A percentile compares a stretch with the other conserved stretches of the same genome.
phyloP scores from a whole-genome alignment of 2,797 vertebrate genomes.

The Chromis chromis region DNA sequence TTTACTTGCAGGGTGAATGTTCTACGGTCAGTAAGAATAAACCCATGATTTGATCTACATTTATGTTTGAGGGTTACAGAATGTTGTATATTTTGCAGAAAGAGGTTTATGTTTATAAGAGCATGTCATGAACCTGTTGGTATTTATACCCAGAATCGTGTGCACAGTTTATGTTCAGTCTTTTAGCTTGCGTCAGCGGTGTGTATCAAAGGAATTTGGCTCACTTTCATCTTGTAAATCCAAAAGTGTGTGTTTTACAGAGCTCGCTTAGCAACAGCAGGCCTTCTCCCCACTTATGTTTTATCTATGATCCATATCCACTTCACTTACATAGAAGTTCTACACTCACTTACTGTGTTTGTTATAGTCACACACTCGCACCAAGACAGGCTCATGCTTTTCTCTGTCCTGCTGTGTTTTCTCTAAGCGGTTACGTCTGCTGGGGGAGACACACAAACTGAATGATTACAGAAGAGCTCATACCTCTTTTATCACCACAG shows the following conservation, averaged over 20 bases:
- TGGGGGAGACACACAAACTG: conserved; percentile 1
- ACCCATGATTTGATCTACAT: not conserved
- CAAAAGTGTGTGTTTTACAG: conserved; percentile 48
- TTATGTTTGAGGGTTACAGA: not conserved
- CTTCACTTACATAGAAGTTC: conserved; percentile 22
- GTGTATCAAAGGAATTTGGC: conserved; percentile 69
- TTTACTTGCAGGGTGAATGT: not conserved
- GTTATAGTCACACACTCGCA: conserved; percentile 31
- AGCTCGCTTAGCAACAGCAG: conserved; percentile 53
- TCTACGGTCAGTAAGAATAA: not conserved
- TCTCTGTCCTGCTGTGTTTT: conserved; percentile 25
- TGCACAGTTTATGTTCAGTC: conserved; percentile 39
- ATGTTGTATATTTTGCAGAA: not conserved
- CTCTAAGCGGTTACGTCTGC: not conserved
- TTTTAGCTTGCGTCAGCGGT: conserved; percentile 24
- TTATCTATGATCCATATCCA: conserved; percentile 35
- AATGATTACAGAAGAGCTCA: conserved; percentile 34
- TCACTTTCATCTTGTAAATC: conserved; percentile 58
- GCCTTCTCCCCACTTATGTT: conserved; percentile 24
- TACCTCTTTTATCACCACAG: conserved; percentile 44
- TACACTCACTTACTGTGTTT: conserved; percentile 18
- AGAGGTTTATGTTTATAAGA: conserved; percentile 12
- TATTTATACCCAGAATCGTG: conserved; percentile 43
- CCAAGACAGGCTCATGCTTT: conserved; percentile 7
- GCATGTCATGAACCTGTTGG: conserved; percentile 20